Conservation (phyloP, 2,797 vertebrate genomes). For the Enteromius fasciolatus region DNA sequence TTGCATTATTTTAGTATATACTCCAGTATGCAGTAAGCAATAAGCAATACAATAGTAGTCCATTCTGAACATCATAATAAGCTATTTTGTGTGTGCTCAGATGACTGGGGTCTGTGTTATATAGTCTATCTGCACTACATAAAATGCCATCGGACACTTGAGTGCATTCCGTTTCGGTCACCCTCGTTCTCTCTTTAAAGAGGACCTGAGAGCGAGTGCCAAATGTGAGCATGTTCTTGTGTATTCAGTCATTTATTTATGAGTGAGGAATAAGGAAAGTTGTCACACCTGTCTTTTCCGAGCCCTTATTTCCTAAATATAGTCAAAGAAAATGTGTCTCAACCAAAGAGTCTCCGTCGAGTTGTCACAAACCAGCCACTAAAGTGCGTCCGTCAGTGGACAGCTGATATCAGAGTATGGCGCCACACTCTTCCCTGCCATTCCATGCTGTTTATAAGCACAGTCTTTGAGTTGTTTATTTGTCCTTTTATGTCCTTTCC, state of each 20-base stretch:
- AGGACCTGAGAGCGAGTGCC: constrained; percentile 22
- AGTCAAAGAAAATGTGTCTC: neutral
- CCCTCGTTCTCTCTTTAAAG: neutral
- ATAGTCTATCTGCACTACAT: neutral
- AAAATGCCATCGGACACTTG: constrained; percentile 29
- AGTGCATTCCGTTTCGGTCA: constrained; percentile 39
- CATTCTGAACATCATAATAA: constrained; percentile 13
- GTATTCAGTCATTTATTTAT: neutral
- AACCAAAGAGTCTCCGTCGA: constrained; percentile 1
- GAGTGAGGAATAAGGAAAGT: constrained; percentile 11
- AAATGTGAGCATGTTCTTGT: neutral
- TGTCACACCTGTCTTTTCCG: constrained; percentile 6
- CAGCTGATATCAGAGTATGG: constrained; percentile 51
- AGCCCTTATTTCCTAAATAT: constrained; percentile 30
- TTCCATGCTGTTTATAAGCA: constrained; percentile 66
- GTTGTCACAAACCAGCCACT: constrained; percentile 38
- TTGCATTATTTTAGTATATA: neutral
- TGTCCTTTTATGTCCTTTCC: constrained; percentile 54
- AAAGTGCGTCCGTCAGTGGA: constrained; percentile 34
- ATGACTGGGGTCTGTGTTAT: neutral
- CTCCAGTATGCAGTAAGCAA: neutral
- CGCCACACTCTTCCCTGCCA: constrained; percentile 64
- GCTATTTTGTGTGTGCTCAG: neutral
- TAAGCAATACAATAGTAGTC: neutral
- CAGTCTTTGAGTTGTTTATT: constrained; percentile 44